Base-by-base conservation (phyloP, 2,113 vertebrate species). In the Anguilla japonica region DNA sequence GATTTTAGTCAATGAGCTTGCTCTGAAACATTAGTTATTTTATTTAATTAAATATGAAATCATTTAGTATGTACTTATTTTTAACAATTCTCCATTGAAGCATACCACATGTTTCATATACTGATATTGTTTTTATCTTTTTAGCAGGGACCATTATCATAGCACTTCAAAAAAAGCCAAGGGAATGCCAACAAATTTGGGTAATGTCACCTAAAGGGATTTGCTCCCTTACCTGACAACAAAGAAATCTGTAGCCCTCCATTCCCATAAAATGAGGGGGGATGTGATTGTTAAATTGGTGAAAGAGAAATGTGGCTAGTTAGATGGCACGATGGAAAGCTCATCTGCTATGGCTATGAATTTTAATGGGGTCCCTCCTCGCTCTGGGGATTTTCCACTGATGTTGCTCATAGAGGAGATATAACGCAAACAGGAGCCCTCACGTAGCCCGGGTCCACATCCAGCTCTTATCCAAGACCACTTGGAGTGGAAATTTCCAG, bases 301-400 rank as follows among this genome's bases (percentile, higher is more conserved):
- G 92, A 93, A 92, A 67, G 90, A 93, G 92, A 91, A 89, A 93
- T 92, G 93, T 91, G 92, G 91, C 90, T 90, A 88, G 90, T 89
- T 90, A 92, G 90, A 88, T 84, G 86, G 88, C 88, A 82, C 39
- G 82, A 89, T 87, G 60, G 85, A 85, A 57, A 56, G 81, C 63
- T 87, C 34, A 60, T 41, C 79, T 75, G 41, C 7, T 1, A 20
- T 53, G 81, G 9, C 60, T 20, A 18, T 81, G 41, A 43, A 34
- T 83, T 83, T 81, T 87, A 78, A 83, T 63, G 60, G 41, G 85
- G 57, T 81, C 20, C 41, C 29, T 83, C 43, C 60, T 89, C 91
- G 89, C 91, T 93, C 89, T 94, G 93, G 95, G 95, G 93, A 95
- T 95, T 96, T 96, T 96, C 95, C 95, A 95, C 94, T 93, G 90